These are phyloP conservation scores for human DNA, from an alignment of 2,113 vertebrate species.

Conservation along the genomic window GRCh38 chr11:107524501-107525000, in stretches of 20 bases:
- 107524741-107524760: slow-evolving; percentile 30
- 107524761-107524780: slow-evolving; percentile 31
- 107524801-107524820: neutral
- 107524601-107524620: neutral
- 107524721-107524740: slow-evolving; percentile 6
- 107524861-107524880: neutral
- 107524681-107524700: slow-evolving; percentile 40
- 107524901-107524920: neutral
- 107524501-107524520: neutral
- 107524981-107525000: slow-evolving; percentile 24
- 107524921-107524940: neutral
- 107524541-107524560: neutral
- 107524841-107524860: slow-evolving; percentile 51
- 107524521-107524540: neutral
- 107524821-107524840: neutral
- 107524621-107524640: slow-evolving; percentile 51
- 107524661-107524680: neutral
- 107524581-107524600: neutral
- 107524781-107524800: neutral
- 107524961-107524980: neutral
- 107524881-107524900: neutral
- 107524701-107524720: neutral
- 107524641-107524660: neutral
- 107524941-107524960: neutral
- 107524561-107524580: neutral